Evolutionary conservation across 2,797 vertebrate species (phyloP).

Genomic region (Myotis myotis): DNA sequence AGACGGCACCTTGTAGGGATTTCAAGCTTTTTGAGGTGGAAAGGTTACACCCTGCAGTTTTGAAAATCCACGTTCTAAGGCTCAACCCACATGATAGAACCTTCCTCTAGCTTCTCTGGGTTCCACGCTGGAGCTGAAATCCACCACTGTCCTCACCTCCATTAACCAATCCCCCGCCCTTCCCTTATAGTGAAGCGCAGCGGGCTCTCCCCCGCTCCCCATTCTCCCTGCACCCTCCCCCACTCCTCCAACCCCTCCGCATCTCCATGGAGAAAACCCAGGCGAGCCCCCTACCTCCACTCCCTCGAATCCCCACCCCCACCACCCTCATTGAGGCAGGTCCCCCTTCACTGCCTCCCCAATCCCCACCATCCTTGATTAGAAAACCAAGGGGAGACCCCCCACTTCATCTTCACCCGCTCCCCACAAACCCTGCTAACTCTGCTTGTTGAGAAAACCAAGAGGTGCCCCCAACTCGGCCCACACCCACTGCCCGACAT

Average conservation of each 20-base stretch:
- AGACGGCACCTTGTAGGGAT: slow-evolving; percentile 32
- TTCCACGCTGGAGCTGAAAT: slow-evolving; percentile 22
- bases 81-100: neutral
- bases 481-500: slow-evolving; percentile 39
- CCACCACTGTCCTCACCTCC: slow-evolving; percentile 3
- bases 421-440: neutral
- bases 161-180: neutral
- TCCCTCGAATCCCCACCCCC: neutral
- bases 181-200: neutral
- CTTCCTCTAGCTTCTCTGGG: slow-evolving; percentile 39
- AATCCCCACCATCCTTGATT: neutral
- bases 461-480: slow-evolving; percentile 13
- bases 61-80: slow-evolving; percentile 53
- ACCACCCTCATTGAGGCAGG: neutral
- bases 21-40: slow-evolving; percentile 48
- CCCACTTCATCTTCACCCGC: neutral
- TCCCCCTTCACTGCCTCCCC: neutral
- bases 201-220: neutral
- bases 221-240: neutral
- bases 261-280: neutral
- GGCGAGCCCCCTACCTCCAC: neutral
- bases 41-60: slow-evolving; percentile 65
- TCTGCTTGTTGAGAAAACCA: neutral
- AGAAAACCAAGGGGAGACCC: neutral
- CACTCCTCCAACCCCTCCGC: neutral